Evolutionary conservation across 2,113 vertebrate genomes (phyloP).

Genomic region (Struthidea cinerea): DNA sequence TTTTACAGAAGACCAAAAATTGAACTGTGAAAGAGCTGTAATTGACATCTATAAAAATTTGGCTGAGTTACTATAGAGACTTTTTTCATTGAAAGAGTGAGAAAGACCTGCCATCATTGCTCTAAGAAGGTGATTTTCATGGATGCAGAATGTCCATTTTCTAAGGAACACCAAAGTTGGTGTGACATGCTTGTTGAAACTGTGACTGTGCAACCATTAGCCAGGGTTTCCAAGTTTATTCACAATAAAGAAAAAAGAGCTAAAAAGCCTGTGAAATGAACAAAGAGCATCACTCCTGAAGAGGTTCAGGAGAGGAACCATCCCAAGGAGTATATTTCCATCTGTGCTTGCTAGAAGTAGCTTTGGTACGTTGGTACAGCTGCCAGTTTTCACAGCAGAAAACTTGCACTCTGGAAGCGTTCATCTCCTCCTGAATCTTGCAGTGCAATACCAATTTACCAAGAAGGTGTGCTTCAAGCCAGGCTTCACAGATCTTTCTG

Average conservation of each 20-base stretch:
- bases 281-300: neutral
- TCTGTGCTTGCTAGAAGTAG: neutral
- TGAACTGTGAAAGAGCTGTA: neutral
- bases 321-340: neutral
- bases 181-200: neutral
- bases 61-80: neutral
- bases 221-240: neutral
- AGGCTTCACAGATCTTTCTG: neutral
- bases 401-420: neutral
- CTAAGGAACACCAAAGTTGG: neutral
- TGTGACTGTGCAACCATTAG: neutral
- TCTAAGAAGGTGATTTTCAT: neutral
- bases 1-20: neutral
- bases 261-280: neutral
- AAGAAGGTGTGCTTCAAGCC: neutral
- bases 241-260: neutral
- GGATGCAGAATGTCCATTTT: neutral
- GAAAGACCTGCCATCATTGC: neutral
- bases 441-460: neutral
- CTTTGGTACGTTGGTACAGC: neutral
- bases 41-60: neutral
- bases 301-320: neutral
- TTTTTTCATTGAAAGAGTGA: neutral
- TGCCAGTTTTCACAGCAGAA: neutral
- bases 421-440: neutral